These are phyloP conservation scores for Euphydryas editha DNA, from an alignment of 2,888 invertebrate species.

Conservation along the genomic window DNA sequence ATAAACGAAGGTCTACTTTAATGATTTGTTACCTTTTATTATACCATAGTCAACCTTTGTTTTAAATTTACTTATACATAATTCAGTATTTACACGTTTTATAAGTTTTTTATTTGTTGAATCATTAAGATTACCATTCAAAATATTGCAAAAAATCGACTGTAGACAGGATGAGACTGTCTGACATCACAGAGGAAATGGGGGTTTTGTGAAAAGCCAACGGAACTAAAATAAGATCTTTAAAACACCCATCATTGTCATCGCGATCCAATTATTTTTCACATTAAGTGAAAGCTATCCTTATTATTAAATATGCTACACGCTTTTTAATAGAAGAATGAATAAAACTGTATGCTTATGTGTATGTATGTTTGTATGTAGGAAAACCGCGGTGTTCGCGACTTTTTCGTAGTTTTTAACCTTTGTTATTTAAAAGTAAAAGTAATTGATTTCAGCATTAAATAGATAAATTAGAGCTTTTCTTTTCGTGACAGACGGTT, in stretches of 20 bases:
- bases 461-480: too few species aligned
- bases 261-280: slow-evolving; percentile 40
- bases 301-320: slow-evolving; percentile 15
- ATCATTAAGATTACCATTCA: slow-evolving; percentile 39
- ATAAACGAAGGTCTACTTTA: slow-evolving; percentile 9
- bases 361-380: not conserved
- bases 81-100: not conserved
- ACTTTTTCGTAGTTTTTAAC: not conserved
- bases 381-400: not conserved
- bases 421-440: not conserved
- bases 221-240: slow-evolving; percentile 42
- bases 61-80: not conserved
- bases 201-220: slow-evolving; percentile 42
- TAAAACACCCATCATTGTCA: slow-evolving; percentile 41
- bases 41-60: not conserved
- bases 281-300: slow-evolving; percentile 23
- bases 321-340: slow-evolving; percentile 10
- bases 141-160: slow-evolving; percentile 36
- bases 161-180: slow-evolving; percentile 41
- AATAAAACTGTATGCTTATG: not conserved
- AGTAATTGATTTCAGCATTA: too few species aligned
- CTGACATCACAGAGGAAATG: slow-evolving; percentile 41
- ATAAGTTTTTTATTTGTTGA: not conserved
- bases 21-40: not conserved
- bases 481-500: too few species aligned